Evolutionary conservation across 2,113 vertebrate genomes (phyloP), one percentile per base, ranked within the genome.

Genomic region (Oxygymnocypris stewartii): DNA sequence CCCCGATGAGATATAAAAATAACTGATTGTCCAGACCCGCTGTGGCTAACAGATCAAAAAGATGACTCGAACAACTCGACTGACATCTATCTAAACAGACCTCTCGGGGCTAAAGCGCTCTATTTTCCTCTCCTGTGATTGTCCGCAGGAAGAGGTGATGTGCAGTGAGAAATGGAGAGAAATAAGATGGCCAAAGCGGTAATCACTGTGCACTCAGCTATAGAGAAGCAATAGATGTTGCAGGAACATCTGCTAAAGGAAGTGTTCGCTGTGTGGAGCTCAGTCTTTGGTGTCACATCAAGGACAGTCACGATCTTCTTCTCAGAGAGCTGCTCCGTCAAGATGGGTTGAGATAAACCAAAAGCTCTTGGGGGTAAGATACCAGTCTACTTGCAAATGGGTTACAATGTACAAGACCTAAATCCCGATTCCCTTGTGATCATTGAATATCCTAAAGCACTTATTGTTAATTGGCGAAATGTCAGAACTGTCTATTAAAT

Each of bases 151-250:
- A 84, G 78, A 87, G 71, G 78, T 78, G 7, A 31, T 86, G 79
- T 77, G 65, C 51, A 12, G 65, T 47, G 18, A 49, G 75, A 79
- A 78, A 78, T 69, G 31, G 75, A 69, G 40, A 59, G 76, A 84
- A 87, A 87, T 82, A 74, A 87, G 77, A 76, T 61, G 67, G 77
- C 71, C 61, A 74, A 85, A 80, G 67, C 54, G 14, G 85, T 77
- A 86, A 84, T 85, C 83, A 87, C 61, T 67, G 83, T 87, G 73
- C 83, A 87, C 83, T 89, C 83, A 74, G 83, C 83, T 89, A 78
- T 79, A 87, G 28, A 87, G 83, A 14, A 40, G 37, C 79, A 88
- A 86, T 67, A 40, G 75, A 69, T 49, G 79, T 20, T 49, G 11
- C 47, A 25, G 65, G 40, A 84, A 73, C 82, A 84, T 83, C 65